Conservation (phyloP, 64 coral and sea anemone species). For the Actinia equina region DNA sequence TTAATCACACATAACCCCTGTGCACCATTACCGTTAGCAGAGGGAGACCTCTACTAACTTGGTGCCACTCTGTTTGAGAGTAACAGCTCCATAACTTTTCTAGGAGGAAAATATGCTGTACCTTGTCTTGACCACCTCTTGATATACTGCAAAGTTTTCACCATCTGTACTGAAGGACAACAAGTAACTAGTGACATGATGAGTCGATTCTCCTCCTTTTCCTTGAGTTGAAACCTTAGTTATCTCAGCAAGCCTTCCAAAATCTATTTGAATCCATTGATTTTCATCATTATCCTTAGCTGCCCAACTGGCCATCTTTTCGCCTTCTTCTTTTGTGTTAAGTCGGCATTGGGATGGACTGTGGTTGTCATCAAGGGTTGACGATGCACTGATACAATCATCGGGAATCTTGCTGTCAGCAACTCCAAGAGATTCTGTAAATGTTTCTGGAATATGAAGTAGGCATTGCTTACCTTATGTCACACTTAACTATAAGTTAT, state of each 20-base stretch:
- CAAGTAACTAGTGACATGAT: slow-evolving; percentile 63
- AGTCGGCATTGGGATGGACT: slow-evolving; percentile 61
- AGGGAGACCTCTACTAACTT: no score
- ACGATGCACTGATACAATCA: slow-evolving; percentile 62
- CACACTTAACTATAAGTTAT: no score
- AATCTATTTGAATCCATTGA: slow-evolving; percentile 82
- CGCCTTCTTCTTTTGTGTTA: slow-evolving; percentile 57
- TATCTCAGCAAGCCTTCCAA: slow-evolving; percentile 61
- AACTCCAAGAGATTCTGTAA: slow-evolving; percentile 59
- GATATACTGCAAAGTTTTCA: slow-evolving; percentile 57
- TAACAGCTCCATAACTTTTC: no score
- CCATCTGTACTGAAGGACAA: slow-evolving; percentile 66
- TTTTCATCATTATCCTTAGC: slow-evolving; percentile 73
- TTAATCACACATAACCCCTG: no score
- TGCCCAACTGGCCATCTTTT: slow-evolving; percentile 68
- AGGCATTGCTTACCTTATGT: not conserved
- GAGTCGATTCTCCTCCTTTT: slow-evolving; percentile 43
- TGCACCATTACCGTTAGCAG: no score
- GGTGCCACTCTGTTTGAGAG: no score
- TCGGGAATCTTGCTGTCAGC: slow-evolving; percentile 40
- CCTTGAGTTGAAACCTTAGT: slow-evolving; percentile 72
- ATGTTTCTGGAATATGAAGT: slow-evolving; percentile 25
- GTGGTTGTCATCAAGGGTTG: slow-evolving; percentile 61
- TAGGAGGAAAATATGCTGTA: slow-evolving; percentile 5
- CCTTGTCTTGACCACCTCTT: slow-evolving; percentile 80